Conservation (phyloP, 2,888 invertebrate species). For the Mechanitis mazaeus region DNA sequence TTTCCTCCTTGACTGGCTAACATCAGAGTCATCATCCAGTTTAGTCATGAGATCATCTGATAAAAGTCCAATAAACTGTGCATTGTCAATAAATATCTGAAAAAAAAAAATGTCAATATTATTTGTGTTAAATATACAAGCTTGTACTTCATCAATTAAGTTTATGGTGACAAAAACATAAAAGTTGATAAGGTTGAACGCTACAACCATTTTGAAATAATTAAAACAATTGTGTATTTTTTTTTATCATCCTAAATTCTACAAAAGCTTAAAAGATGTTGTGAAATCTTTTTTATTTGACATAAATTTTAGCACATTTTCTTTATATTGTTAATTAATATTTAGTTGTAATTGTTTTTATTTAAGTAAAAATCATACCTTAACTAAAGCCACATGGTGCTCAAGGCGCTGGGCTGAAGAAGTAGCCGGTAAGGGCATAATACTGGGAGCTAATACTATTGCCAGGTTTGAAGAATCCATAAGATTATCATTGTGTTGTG, state of each 20-base stretch:
- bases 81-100: conserved; percentile 86
- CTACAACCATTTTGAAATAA: too few species aligned
- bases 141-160: too few species aligned
- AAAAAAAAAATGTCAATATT: conserved; percentile 15
- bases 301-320: too few species aligned
- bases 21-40: conserved; percentile 68
- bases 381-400: conserved; percentile 82
- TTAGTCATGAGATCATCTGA: conserved; percentile 77
- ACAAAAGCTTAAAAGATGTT: too few species aligned
- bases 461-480: conserved; percentile 91
- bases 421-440: conserved; percentile 86
- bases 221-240: too few species aligned
- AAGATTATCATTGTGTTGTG: conserved; percentile 82
- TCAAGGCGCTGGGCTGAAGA: conserved; percentile 80
- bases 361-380: conserved; percentile 60
- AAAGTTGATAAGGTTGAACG: too few species aligned
- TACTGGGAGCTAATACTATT: conserved; percentile 89
- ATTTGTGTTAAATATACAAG: too few species aligned
- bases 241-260: too few species aligned
- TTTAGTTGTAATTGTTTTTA: background rate
- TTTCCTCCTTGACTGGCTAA: conserved; percentile 79
- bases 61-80: conserved; percentile 83
- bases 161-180: too few species aligned
- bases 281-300: too few species aligned
- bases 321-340: background rate